Conservation (phyloP, 2,888 invertebrate genomes). For the Chymomyza procnemis region DNA sequence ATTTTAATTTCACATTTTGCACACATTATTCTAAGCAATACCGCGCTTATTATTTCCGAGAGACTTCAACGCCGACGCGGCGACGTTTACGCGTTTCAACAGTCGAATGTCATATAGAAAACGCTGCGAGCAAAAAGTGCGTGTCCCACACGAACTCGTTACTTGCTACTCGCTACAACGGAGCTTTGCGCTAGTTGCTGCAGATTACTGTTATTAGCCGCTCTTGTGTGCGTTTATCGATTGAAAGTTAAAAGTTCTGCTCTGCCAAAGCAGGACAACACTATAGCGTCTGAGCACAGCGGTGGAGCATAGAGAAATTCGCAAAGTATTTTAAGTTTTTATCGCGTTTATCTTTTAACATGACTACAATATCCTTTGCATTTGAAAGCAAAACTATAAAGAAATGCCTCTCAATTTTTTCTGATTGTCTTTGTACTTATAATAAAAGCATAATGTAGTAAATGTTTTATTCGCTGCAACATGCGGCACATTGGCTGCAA, state of each 20-base stretch:
- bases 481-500: neutral
- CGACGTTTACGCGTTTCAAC: slow-evolving; percentile 24
- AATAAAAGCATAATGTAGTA: neutral
- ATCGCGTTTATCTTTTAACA: neutral
- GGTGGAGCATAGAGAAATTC: slow-evolving; percentile 7
- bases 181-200: neutral
- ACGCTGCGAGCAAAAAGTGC: neutral
- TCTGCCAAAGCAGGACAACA: slow-evolving; percentile 39
- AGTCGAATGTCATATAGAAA: slow-evolving; percentile 21
- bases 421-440: no score
- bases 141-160: slow-evolving; percentile 18
- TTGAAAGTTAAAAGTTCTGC: slow-evolving; percentile 31
- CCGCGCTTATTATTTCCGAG: neutral
- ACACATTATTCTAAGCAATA: neutral
- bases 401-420: no score
- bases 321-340: no score
- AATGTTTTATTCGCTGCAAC: neutral
- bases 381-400: neutral
- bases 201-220: neutral
- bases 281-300: slow-evolving; percentile 7
- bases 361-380: neutral
- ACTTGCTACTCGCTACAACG: neutral
- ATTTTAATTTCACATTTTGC: neutral
- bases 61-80: neutral
- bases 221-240: slow-evolving; percentile 53